Percentiles rank a stretch among this genome's conserved stretches.
These are phyloP conservation scores for Hydropsyche betteni DNA, from an alignment of 2,888 invertebrate species.

Conservation along the genomic window DNA sequence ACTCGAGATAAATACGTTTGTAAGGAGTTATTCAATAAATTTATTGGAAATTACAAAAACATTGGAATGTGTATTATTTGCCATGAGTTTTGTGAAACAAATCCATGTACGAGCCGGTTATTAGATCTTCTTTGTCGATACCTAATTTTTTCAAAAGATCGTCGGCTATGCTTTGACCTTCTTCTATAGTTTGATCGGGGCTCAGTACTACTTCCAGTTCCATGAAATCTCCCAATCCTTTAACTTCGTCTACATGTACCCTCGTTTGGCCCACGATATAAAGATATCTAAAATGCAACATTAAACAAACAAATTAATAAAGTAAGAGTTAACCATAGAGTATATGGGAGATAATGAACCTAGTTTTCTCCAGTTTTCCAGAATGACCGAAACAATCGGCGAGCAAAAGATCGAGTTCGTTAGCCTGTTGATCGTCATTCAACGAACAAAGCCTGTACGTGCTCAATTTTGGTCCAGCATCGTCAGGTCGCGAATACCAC, in stretches of 20 bases:
- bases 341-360: conserved; percentile 54
- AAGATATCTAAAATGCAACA: conserved; percentile 66
- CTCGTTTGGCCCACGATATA: conserved; percentile 85
- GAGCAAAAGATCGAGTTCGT: conserved; percentile 65
- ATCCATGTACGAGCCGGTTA: conserved; percentile 82
- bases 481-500: conserved; percentile 81
- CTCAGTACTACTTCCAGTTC: conserved; percentile 83
- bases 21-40: not conserved
- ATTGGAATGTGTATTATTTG: conserved; percentile 15
- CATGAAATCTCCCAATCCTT: conserved; percentile 80
- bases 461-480: conserved; percentile 81
- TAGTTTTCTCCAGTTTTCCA: conserved; percentile 78
- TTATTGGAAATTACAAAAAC: not conserved
- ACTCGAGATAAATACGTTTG: conserved; percentile 52
- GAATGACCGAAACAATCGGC: conserved; percentile 70
- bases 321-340: not conserved
- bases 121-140: conserved; percentile 70
- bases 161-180: conserved; percentile 76
- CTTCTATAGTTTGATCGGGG: conserved; percentile 71
- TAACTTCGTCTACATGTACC: conserved; percentile 88
- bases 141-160: conserved; percentile 74
- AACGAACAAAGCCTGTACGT: conserved; percentile 65
- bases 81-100: conserved; percentile 56
- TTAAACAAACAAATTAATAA: not conserved
- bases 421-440: conserved; percentile 59